phyloP scores from a whole-genome alignment of 2,888 invertebrate species.

The Limnephilus auricula region DNA sequence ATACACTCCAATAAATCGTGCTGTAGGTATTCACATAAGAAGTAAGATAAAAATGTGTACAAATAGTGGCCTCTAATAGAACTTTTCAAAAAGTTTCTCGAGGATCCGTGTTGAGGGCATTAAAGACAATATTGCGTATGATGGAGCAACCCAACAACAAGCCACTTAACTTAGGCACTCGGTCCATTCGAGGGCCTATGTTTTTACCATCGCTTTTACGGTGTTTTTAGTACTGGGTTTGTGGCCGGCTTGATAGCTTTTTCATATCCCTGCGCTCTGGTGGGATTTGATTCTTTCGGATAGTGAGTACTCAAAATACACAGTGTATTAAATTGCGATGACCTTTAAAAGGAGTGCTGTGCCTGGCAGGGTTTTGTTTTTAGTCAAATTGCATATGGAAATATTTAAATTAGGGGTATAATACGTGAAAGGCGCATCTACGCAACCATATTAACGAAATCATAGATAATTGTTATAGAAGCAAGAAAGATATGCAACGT shows the following conservation, averaged over 20 bases:
- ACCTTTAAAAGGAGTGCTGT: neutral
- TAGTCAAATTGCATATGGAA: neutral
- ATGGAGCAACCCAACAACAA: conserved; percentile 41
- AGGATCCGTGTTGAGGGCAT: conserved; percentile 42
- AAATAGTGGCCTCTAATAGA: conserved; percentile 26
- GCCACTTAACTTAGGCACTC: conserved; percentile 44
- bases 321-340: neutral
- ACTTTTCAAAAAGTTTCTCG: conserved; percentile 52
- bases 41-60: too few species aligned
- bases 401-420: neutral
- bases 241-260: conserved; percentile 43
- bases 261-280: conserved; percentile 31
- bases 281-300: conserved; percentile 34
- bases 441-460: too few species aligned
- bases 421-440: too few species aligned
- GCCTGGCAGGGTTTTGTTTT: neutral
- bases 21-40: too few species aligned
- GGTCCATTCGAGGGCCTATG: conserved; percentile 23
- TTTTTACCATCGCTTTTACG: conserved; percentile 42
- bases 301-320: conserved; percentile 28
- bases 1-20: too few species aligned
- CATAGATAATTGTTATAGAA: too few species aligned
- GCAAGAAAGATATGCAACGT: too few species aligned
- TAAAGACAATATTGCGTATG: conserved; percentile 51
- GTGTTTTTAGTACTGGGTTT: conserved; percentile 46